Evolutionary conservation across 2,797 vertebrate genomes (phyloP).

Genomic region (Ctenopoma multispine): DNA sequence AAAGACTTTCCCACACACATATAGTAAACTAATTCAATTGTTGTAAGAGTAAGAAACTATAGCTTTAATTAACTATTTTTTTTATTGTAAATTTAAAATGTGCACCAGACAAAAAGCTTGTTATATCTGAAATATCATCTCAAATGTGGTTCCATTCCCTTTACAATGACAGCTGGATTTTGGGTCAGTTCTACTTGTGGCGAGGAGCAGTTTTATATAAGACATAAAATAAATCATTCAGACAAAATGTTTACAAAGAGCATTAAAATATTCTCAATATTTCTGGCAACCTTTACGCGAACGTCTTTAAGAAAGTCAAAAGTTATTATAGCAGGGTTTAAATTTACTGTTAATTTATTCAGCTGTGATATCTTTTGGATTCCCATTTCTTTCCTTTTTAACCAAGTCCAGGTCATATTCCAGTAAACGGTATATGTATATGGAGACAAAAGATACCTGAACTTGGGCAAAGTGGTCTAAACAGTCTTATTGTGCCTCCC

Average conservation of each 20-base stretch:
- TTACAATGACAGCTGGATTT: slow-evolving; percentile 38
- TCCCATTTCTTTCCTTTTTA: slow-evolving; percentile 24
- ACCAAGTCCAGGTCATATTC: slow-evolving; percentile 48
- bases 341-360: slow-evolving; percentile 44
- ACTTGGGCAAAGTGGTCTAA: slow-evolving; percentile 64
- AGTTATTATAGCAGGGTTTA: slow-evolving; percentile 40
- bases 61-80: slow-evolving; percentile 30
- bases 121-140: slow-evolving; percentile 21
- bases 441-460: slow-evolving; percentile 69
- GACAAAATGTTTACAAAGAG: background rate
- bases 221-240: background rate
- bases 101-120: slow-evolving; percentile 1
- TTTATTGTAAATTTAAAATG: slow-evolving; percentile 32
- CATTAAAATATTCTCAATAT: slow-evolving; percentile 17
- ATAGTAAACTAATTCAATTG: slow-evolving; percentile 42
- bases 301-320: slow-evolving; percentile 27
- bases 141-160: slow-evolving; percentile 19
- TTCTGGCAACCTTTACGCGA: slow-evolving; percentile 1
- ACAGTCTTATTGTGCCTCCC: slow-evolving; percentile 69
- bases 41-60: slow-evolving; percentile 28
- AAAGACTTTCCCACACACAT: slow-evolving; percentile 23
- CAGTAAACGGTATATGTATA: slow-evolving; percentile 17
- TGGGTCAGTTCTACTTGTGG: slow-evolving; percentile 9
- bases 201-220: slow-evolving; percentile 5
- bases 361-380: slow-evolving; percentile 20